These are phyloP conservation scores for Agriotes lineatus DNA, from an alignment of 2,888 invertebrate species.

Conservation along the genomic window DNA sequence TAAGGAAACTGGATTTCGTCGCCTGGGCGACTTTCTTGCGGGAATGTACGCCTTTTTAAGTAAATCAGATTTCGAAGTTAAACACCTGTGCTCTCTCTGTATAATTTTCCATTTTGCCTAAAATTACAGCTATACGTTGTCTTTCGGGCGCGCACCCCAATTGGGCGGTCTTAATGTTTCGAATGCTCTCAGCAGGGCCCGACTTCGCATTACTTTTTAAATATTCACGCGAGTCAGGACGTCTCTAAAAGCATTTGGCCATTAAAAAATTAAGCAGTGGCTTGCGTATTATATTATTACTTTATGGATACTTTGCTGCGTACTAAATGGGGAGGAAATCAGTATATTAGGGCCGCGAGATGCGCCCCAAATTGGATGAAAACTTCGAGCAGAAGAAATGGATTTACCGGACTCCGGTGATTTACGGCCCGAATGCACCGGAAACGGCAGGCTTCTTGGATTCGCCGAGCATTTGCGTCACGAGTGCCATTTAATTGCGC, in stretches of 20 bases:
- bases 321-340: constrained; percentile 64
- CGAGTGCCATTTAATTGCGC: background rate
- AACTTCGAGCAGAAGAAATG: constrained; percentile 42
- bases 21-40: constrained; percentile 9
- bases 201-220: constrained; percentile 64
- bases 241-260: constrained; percentile 76
- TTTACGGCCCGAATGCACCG: constrained; percentile 22
- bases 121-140: constrained; percentile 61
- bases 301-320: constrained; percentile 66
- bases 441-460: background rate
- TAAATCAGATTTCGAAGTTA: constrained; percentile 56
- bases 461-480: background rate
- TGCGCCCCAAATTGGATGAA: constrained; percentile 43
- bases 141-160: constrained; percentile 58
- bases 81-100: constrained; percentile 54
- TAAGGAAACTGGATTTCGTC: constrained; percentile 3
- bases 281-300: constrained; percentile 66
- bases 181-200: constrained; percentile 55
- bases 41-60: constrained; percentile 40
- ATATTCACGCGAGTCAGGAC: constrained; percentile 65
- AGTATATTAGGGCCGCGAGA: constrained; percentile 48
- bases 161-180: constrained; percentile 60
- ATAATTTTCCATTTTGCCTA: constrained; percentile 52
- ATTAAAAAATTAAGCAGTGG: constrained; percentile 71
- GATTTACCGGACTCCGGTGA: constrained; percentile 33